Base-by-base conservation (phyloP, 2,888 invertebrate genomes). In the Branchipolynoe longqiensis region DNA sequence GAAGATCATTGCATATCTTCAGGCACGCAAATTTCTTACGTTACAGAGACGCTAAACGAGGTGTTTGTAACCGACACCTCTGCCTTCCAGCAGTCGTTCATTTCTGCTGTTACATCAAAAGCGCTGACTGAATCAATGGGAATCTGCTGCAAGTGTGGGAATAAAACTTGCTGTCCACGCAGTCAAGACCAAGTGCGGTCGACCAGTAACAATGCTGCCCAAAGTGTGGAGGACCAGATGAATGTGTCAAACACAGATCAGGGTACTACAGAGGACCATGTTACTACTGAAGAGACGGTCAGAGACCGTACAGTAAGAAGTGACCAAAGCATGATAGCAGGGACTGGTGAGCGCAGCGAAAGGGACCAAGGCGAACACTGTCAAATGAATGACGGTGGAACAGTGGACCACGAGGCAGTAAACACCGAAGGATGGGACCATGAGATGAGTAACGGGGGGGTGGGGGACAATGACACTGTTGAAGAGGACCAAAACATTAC, bases 21-120 rank as follows among this genome's bases (percentile, higher is more conserved):
- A n/a, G 78, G 54, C 12, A 38, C 69, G 4, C 64, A 85, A 25
- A 83, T 85, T 25, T 82, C 88, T 14, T 88, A 84, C 48, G 84
- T 88, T 40, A 88, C 88, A 0, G 86, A 85, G n/a, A 83, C 88
- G 4, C 85, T 88, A 14, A 87, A 85, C 81, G 78, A 86, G 64
- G 74, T 86, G 31, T 87, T 88, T 69, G 69, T 85, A 28, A 86
- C 88, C 1, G 87, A 88, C 41, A 36, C 82, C 14, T 38, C 56
- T 28, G 25, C 64, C 54, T 78, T 78, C 78, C 78, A 78, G 33
- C 41, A 41, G 28, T 78, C 78, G 8, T 78, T 78, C 78, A 78
- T 78, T 12, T 78, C 78, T 8, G 78, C 78, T 31, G 78, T 78
- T 14, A 78, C 78, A 1, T 78, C 78, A 2, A 78, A 78, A 41